Percentiles rank a stretch among this genome's conserved stretches.
phyloP scores from a whole-genome alignment of 1,140 invertebrate species.

The Trypoxylus dichotomus region DNA sequence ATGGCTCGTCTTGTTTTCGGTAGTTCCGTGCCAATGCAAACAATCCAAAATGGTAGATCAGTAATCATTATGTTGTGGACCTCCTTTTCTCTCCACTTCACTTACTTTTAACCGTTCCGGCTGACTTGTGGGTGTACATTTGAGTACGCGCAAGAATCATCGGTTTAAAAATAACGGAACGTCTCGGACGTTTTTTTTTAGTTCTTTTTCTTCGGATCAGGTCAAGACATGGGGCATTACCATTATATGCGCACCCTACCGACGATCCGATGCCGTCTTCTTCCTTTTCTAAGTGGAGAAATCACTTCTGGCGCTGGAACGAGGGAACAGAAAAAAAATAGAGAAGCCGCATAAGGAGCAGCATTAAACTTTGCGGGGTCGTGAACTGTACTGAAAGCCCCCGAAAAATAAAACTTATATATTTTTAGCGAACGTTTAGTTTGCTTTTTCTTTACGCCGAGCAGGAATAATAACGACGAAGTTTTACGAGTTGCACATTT shows the following conservation, averaged over 20 bases:
- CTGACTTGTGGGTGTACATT: slow-evolving; percentile 2
- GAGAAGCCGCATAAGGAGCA: not conserved
- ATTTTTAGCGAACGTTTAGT: not conserved
- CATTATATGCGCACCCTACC: not conserved
- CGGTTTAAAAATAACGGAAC: not conserved
- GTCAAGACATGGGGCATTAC: not conserved
- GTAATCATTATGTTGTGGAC: slow-evolving; percentile 1
- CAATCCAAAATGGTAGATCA: slow-evolving; percentile 22
- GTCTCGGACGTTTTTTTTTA: not conserved
- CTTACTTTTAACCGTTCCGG: slow-evolving; percentile 10
- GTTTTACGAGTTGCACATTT: slow-evolving; percentile 20
- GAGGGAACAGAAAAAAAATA: not conserved
- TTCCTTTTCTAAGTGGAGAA: not conserved
- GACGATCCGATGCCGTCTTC: not conserved
- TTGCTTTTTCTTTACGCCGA: slow-evolving; percentile 2
- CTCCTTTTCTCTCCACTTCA: not conserved
- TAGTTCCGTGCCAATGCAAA: slow-evolving; percentile 23
- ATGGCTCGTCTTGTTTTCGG: not conserved
- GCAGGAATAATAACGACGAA: slow-evolving; percentile 7
- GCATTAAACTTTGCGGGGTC: not conserved
- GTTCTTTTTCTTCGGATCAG: not conserved
- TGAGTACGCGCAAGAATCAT: not conserved
- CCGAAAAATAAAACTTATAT: slow-evolving; percentile 2
- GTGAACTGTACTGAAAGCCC: not conserved
- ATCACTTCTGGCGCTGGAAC: not conserved